Evolutionary conservation across 2,888 invertebrate genomes (phyloP).

Genomic region (Drosophila gaucha): DNA sequence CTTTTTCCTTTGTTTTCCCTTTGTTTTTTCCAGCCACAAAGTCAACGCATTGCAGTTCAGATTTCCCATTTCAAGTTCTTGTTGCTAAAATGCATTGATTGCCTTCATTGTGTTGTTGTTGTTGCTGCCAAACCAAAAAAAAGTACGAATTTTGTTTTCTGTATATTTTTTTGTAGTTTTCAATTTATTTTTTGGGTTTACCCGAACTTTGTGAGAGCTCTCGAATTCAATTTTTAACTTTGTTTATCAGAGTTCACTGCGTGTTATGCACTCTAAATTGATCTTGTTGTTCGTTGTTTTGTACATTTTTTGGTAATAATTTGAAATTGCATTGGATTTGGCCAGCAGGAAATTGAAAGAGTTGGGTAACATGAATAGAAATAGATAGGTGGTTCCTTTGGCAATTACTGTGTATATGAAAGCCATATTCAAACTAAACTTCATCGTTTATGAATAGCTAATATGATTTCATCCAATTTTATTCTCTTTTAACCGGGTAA

Average conservation of each 20-base stretch:
- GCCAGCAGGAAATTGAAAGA: constrained; percentile 8
- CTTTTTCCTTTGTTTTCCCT: constrained; percentile 25
- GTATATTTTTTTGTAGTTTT: not conserved
- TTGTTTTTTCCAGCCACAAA: constrained; percentile 34
- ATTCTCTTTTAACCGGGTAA: not conserved
- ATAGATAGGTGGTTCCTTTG: not conserved
- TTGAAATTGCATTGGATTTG: constrained; percentile 12
- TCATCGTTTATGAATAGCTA: not conserved
- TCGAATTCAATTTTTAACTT: constrained; percentile 67
- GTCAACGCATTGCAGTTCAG: constrained; percentile 23
- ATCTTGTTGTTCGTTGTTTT: constrained; percentile 19
- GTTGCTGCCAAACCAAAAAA: constrained; percentile 7
- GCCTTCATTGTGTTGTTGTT: constrained; percentile 12
- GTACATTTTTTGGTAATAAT: constrained; percentile 14
- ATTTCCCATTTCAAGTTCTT: constrained; percentile 30
- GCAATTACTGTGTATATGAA: not conserved
- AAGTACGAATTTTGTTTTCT: constrained; percentile 28
- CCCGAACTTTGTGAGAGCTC: constrained; percentile 42
- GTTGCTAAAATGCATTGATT: constrained; percentile 40
- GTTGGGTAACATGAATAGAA: constrained; percentile 6
- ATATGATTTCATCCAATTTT: not conserved
- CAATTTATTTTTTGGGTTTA: constrained; percentile 3
- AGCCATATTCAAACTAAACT: not conserved
- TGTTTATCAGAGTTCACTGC: constrained; percentile 37
- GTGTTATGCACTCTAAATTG: constrained; percentile 20